Conservation (phyloP, 2,113 vertebrate genomes). For the Empidonax alnorum region DNA sequence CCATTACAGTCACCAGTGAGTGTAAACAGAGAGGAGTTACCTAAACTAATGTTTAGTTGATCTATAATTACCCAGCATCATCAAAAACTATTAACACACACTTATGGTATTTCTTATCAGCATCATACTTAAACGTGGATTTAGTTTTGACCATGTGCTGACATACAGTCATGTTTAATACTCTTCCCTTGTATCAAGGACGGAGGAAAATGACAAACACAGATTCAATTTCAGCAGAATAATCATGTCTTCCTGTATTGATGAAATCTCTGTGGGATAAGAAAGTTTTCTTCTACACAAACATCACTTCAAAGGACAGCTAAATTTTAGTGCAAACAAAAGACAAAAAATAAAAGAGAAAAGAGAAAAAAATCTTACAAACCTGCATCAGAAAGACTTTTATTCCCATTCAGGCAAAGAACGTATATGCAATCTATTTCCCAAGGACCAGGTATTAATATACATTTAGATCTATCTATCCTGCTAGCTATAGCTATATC, state of each 20-base stretch:
- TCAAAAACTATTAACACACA: neutral
- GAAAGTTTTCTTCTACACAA: neutral
- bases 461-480: slow-evolving; percentile 15
- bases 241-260: neutral
- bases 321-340: neutral
- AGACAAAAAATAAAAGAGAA: neutral
- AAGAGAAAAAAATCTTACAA: neutral
- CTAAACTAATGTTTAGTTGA: neutral
- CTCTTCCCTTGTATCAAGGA: neutral
- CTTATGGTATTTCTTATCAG: neutral
- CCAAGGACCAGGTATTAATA: neutral
- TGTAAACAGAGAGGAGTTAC: neutral
- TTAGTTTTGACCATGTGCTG: neutral
- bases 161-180: neutral
- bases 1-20: neutral
- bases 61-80: neutral
- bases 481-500: slow-evolving; percentile 34
- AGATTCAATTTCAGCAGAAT: slow-evolving; percentile 35
- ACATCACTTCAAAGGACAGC: neutral
- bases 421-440: neutral
- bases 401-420: neutral
- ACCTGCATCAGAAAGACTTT: neutral
- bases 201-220: neutral
- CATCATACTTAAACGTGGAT: neutral
- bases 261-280: neutral